Evolutionary conservation across 2,888 invertebrate genomes (phyloP).

Genomic region (Patella depressa): DNA sequence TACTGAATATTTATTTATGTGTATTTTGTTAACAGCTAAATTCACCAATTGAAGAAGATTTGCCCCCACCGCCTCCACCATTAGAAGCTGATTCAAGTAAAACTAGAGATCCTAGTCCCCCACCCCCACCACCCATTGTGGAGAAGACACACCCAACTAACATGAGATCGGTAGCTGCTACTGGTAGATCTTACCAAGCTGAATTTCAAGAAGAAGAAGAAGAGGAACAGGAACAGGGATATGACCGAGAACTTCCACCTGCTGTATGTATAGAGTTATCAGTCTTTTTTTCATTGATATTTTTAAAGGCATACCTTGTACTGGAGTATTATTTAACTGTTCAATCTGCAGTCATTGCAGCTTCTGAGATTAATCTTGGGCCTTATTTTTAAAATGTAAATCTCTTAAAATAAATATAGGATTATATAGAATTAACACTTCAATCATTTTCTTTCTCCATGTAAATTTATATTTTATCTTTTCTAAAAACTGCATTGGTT

Average conservation of each 20-base stretch:
- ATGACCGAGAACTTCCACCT: conserved; percentile 46
- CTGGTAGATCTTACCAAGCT: background rate
- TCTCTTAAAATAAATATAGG: too few species aligned
- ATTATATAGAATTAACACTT: too few species aligned
- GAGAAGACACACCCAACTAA: conserved; percentile 13
- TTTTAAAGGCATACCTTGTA: too few species aligned
- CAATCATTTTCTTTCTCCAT: too few species aligned
- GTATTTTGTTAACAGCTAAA: conserved; percentile 36
- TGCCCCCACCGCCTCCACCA: conserved; percentile 62
- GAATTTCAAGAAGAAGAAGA: background rate
- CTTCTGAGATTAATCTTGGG: too few species aligned
- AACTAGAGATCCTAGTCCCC: conserved; percentile 31
- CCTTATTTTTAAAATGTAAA: too few species aligned
- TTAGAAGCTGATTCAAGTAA: conserved; percentile 34
- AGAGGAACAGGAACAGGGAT: conserved; percentile 4
- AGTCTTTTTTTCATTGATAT: background rate
- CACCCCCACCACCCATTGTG: conserved; percentile 26
- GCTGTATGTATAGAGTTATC: conserved; percentile 43
- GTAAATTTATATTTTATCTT: too few species aligned
- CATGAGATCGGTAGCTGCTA: background rate
- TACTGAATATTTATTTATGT: background rate
- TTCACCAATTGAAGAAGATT: conserved; percentile 56
- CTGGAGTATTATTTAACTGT: too few species aligned
- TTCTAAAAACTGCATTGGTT: too few species aligned
- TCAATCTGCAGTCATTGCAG: too few species aligned